Conservation (phyloP, 2,797 vertebrate genomes). For the Molossus molossus region DNA sequence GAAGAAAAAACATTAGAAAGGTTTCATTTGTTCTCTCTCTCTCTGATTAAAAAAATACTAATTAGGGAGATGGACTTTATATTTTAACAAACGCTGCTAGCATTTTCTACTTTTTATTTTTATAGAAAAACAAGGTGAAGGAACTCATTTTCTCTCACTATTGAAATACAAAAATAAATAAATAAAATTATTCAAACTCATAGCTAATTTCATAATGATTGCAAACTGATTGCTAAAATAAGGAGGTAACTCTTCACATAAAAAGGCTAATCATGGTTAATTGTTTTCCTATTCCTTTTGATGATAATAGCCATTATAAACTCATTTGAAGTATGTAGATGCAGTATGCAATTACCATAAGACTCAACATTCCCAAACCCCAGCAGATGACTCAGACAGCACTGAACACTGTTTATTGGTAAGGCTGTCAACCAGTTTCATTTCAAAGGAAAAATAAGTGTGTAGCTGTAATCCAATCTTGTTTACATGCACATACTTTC, state of each 20-base stretch:
- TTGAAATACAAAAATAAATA: slow-evolving; percentile 86
- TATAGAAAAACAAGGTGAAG: slow-evolving; percentile 81
- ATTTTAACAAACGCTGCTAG: slow-evolving; percentile 64
- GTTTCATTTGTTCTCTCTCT: slow-evolving; percentile 27
- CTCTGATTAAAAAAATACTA: slow-evolving; percentile 35
- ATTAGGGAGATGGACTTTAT: slow-evolving; percentile 56
- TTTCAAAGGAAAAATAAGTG: slow-evolving; percentile 75
- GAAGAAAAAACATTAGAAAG: slow-evolving; percentile 9
- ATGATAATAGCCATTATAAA: slow-evolving; percentile 72
- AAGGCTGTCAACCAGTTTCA: slow-evolving; percentile 71
- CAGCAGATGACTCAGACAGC: slow-evolving; percentile 53
- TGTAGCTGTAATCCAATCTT: slow-evolving; percentile 57
- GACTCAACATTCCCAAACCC: slow-evolving; percentile 73
- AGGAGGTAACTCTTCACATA: slow-evolving; percentile 85
- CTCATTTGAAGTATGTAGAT: slow-evolving; percentile 78
- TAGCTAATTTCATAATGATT: slow-evolving; percentile 85
- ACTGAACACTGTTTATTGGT: slow-evolving; percentile 69
- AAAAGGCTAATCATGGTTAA: slow-evolving; percentile 86
- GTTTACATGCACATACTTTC: slow-evolving; percentile 66
- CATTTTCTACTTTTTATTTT: slow-evolving; percentile 55
- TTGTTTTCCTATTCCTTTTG: slow-evolving; percentile 85
- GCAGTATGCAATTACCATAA: slow-evolving; percentile 78
- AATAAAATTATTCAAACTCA: slow-evolving; percentile 85
- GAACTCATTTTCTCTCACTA: slow-evolving; percentile 80
- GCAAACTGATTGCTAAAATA: slow-evolving; percentile 83